Percentiles rank a stretch among this genome's conserved stretches.
phyloP scores from a whole-genome alignment of 2,888 invertebrate species.

The Noctua pronuba region DNA sequence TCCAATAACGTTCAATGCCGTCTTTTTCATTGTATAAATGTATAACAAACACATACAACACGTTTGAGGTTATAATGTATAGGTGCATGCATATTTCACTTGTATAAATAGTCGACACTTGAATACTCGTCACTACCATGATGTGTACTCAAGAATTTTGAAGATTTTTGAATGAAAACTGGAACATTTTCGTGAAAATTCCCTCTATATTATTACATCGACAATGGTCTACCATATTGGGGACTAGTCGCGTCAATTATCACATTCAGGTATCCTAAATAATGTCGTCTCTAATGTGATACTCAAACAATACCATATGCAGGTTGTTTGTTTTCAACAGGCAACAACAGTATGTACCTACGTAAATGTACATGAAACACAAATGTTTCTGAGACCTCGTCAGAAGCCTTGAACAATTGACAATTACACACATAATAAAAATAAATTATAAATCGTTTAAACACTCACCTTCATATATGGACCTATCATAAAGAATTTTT shows the following conservation, averaged over 20 bases:
- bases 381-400: conserved; percentile 42
- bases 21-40: conserved; percentile 51
- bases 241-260: conserved; percentile 8
- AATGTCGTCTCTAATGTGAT: conserved; percentile 19
- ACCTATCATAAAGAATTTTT: conserved; percentile 89
- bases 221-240: not conserved
- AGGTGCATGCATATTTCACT: conserved; percentile 32
- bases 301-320: conserved; percentile 36
- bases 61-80: conserved; percentile 63
- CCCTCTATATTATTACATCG: not conserved
- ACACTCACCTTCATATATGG: conserved; percentile 90
- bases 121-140: not conserved
- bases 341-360: not conserved
- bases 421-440: conserved; percentile 28
- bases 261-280: conserved; percentile 4
- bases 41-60: conserved; percentile 19
- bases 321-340: conserved; percentile 12
- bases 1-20: conserved; percentile 59
- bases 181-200: not conserved
- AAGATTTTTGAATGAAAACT: conserved; percentile 20
- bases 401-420: conserved; percentile 36
- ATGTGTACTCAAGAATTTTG: not conserved
- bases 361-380: conserved; percentile 26
- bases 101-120: conserved; percentile 21
- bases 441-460: conserved; percentile 63